Percentiles rank a stretch among this genome's conserved stretches.
Conservation (phyloP, 2,888 invertebrate species). For the Limnephilus rhombicus region DNA sequence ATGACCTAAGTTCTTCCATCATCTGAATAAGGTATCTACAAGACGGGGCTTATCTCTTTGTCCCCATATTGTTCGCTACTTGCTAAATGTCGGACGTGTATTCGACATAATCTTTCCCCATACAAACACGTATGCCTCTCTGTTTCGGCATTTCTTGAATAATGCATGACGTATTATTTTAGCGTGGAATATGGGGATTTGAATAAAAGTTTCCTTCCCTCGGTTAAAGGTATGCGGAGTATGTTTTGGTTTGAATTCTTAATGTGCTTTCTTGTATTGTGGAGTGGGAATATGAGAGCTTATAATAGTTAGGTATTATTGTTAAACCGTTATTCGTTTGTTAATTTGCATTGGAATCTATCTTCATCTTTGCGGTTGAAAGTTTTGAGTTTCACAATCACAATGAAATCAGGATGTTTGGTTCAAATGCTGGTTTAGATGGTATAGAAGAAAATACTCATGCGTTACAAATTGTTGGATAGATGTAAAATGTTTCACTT, state of each 20-base stretch:
- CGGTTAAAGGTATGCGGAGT: neutral
- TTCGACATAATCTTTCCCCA: conserved; percentile 23
- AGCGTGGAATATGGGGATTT: neutral
- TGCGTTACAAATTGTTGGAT: too few species aligned
- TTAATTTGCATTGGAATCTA: neutral
- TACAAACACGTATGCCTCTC: conserved; percentile 3
- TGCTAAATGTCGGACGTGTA: conserved; percentile 38
- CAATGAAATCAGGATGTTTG: neutral
- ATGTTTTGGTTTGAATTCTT: neutral
- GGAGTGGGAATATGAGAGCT: neutral
- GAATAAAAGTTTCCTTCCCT: neutral
- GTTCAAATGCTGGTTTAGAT: too few species aligned
- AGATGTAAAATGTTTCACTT: too few species aligned
- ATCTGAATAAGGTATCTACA: neutral
- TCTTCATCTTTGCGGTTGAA: neutral
- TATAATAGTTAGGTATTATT: neutral
- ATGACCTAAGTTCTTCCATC: neutral
- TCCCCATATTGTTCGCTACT: conserved; percentile 36
- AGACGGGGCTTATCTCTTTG: conserved; percentile 26
- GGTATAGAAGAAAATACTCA: too few species aligned
- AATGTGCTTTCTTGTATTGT: neutral
- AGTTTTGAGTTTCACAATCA: neutral
- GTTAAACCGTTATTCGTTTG: neutral
- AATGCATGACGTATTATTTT: neutral
- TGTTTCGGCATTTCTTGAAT: conserved; percentile 15